These are phyloP conservation scores for Pseudococcus longispinus DNA, from an alignment of 2,888 invertebrate species.

Conservation along the genomic window DNA sequence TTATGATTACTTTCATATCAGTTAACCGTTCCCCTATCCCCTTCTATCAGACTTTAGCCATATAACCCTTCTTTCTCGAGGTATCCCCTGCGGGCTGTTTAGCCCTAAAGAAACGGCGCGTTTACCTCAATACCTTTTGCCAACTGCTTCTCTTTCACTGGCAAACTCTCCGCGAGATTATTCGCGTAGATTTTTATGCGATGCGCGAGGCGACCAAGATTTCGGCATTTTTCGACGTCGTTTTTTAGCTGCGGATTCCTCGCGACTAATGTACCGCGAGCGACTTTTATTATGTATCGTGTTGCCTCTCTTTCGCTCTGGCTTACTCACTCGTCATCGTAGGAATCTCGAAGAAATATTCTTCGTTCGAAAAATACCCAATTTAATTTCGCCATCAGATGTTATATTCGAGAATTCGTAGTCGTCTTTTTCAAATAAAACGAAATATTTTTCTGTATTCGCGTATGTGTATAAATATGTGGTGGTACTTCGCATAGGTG, in stretches of 20 bases:
- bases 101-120: background rate
- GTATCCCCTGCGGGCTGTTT: background rate
- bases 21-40: background rate
- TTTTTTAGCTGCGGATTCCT: background rate
- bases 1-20: conserved; percentile 53
- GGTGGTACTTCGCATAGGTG: background rate
- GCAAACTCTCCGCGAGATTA: background rate
- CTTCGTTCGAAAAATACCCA: background rate
- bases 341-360: background rate
- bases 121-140: background rate
- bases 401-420: background rate
- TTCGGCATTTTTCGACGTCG: background rate
- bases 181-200: conserved; percentile 20
- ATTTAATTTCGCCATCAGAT: background rate
- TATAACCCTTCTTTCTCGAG: background rate
- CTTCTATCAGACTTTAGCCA: background rate
- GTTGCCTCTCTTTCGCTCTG: background rate
- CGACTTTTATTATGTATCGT: background rate
- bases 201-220: background rate
- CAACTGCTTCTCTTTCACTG: background rate
- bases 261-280: conserved; percentile 15
- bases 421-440: background rate
- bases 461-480: too few species aligned
- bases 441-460: background rate
- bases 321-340: background rate